A percentile compares a stretch with the other conserved stretches of the same genome.
These are phyloP conservation scores for Myotis yumanensis DNA, from an alignment of 2,113 vertebrate genomes.

Conservation along the genomic window DNA sequence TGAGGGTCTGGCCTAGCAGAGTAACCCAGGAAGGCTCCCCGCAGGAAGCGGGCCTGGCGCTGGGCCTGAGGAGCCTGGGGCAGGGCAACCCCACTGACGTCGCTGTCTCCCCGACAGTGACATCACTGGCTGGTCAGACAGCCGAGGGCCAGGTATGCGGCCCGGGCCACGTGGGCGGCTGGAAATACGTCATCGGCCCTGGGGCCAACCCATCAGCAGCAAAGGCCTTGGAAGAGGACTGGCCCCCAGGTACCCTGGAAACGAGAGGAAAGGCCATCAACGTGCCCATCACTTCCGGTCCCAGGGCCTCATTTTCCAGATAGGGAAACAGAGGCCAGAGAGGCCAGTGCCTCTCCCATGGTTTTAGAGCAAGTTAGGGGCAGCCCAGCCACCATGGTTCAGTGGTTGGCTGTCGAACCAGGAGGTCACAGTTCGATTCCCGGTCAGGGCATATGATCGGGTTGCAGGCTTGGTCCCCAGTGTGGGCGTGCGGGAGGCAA, in stretches of 20 bases:
- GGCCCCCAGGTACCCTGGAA: neutral
- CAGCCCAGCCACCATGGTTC: neutral
- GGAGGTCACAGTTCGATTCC: no score
- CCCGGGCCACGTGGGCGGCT: neutral
- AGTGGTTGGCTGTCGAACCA: no score
- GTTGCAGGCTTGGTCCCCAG: no score
- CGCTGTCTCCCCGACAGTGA: slow-evolving; percentile 42
- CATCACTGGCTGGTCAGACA: neutral
- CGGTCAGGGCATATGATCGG: no score
- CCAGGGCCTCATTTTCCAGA: neutral
- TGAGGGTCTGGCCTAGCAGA: neutral
- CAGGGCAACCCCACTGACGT: slow-evolving; percentile 51
- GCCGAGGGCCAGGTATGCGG: neutral
- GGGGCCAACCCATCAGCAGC: no score
- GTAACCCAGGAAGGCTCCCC: neutral
- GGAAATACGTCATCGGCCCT: neutral
- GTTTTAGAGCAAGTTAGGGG: neutral
- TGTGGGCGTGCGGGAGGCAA: no score
- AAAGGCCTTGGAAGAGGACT: neutral
- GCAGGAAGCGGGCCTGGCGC: neutral
- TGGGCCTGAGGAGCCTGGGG: neutral
- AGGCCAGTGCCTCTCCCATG: neutral
- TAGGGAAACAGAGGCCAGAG: neutral
- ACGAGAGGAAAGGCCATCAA: neutral
- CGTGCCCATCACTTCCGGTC: neutral